Evolutionary conservation across 1,140 invertebrate genomes (phyloP), one percentile per base, ranked within the genome.

Genomic region (Eubasilissa regina): DNA sequence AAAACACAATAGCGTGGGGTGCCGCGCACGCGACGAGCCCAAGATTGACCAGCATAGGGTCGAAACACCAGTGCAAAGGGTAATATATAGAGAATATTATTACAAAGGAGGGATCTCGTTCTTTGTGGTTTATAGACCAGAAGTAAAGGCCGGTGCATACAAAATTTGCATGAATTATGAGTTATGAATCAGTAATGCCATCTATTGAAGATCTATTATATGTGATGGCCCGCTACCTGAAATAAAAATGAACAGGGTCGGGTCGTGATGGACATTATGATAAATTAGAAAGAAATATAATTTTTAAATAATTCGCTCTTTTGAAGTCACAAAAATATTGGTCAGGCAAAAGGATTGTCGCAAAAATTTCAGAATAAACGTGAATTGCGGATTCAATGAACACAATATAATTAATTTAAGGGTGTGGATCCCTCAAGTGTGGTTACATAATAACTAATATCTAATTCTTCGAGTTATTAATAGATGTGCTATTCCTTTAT

Each of bases 111-210:
- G 75, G 77, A n/a, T 44, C 53, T 51, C 60, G 64, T 77, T 77
- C 47, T 68, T 43, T 43, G 19, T 25, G 45, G 21, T 68, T 45
- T 53, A 78, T 68, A 47, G 17, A 48, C 56, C 64, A 25, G 75
- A 45, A 72, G 25, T 19, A 60, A 74, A 55, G 58, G 80, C 25
- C 66, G 55, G 25, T 47, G 43, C n/a, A 45, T 48, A 55, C 9
- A 15, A 68, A 79, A 82, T 82, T 80, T 82, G 75, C 78, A 82
- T 80, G 73, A 8, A 51, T 68, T 45, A 81, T 82, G 72, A 81
- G 56, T 75, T 81, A 79, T 76, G 81, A 75, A 75, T 80, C 66
- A 74, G 53, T 80, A 77, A 82, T 78, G 74, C 58, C 72, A 80
- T 82, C 68, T 77, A 82, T 82, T 66, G 74, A 47, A 74, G n/a